Percentiles rank a stretch among this genome's conserved stretches.
Conservation (phyloP, 2,888 invertebrate species). For the Cepaea hortensis region DNA sequence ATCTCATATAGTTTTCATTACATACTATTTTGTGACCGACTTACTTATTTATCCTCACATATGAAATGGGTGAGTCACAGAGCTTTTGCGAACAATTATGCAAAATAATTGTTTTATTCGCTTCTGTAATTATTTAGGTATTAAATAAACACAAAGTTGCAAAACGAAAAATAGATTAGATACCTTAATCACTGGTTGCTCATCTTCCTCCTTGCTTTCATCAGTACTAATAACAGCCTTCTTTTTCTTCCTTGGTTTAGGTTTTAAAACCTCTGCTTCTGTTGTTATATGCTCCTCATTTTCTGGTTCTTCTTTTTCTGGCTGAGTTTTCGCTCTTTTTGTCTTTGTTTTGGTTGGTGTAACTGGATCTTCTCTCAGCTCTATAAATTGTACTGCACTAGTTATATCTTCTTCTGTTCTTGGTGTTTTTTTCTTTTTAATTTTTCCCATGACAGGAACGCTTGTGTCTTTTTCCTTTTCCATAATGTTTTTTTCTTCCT, state of each 20-base stretch:
- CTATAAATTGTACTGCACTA: conserved; percentile 38
- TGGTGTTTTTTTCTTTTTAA: conserved; percentile 10
- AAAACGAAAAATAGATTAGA: background rate
- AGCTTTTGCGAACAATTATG: no score
- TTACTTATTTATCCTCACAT: no score
- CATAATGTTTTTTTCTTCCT: conserved; percentile 35
- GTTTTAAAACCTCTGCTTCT: conserved; percentile 6
- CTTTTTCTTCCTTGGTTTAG: conserved; percentile 30
- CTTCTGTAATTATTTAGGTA: background rate
- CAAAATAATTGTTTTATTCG: background rate
- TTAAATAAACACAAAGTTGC: background rate
- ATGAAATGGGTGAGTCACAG: no score
- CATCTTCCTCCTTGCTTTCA: background rate
- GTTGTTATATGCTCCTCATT: conserved; percentile 2
- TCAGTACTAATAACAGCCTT: background rate
- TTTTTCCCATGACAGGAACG: background rate
- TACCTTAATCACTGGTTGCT: background rate
- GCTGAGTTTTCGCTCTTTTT: conserved; percentile 65
- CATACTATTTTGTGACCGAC: no score
- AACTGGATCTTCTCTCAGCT: conserved; percentile 40
- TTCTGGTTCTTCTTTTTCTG: conserved; percentile 18
- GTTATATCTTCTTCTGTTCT: background rate
- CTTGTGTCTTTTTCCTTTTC: conserved; percentile 18
- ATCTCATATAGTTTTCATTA: no score
- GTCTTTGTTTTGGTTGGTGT: conserved; percentile 50